Evolutionary conservation across 2,888 invertebrate genomes (phyloP), one percentile per base, ranked within the genome.

Genomic region (Drosophila tripunctata): DNA sequence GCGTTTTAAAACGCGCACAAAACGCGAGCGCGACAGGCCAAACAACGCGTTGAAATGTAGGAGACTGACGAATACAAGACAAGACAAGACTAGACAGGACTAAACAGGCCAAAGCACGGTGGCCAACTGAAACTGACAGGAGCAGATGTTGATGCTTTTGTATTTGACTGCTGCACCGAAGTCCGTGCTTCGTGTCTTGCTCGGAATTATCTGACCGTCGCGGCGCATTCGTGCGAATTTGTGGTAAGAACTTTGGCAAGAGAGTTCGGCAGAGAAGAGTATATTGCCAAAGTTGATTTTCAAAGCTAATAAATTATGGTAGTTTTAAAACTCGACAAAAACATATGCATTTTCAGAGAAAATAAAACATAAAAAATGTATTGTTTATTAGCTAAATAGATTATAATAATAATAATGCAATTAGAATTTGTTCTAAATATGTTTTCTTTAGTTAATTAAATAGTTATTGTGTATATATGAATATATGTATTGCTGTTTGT

Each of bases 61-160:
- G 12, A 1, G 14, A 41, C 52, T 40, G 50, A 43, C 40, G 54
- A 47, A 60, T 15, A 38, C 24, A 67, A 51, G 40, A 61, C 38
- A 65, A 65, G 62, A 75, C 35, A 57, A 48, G 38, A 41, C 44
- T 40, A 38, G 50, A 60, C 45, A 68, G 67, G 58, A 85, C 75
- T 66, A 67, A 73, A 67, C 86, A 56, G 57, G 68, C 67, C 70
- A 64, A 68, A 72, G 86, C 72, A 78, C 89, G 77, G 79, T 84
- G 81, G 76, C 84, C 83, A 84, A 89, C 89, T 89, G 89, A 89
- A 76, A 65, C 67, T 67, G 69, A 65, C 70, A 74, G 52, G 27
- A 67, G 69, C 74, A 78, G 85, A 82, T 89, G 88, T 82, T 82
- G 84, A 84, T 87, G 87, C 74, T 81, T 88, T 88, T 88, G 82